Evolutionary conservation across 2,797 vertebrate genomes (phyloP), one percentile per base, ranked within the genome.

Genomic region (Nyctibius grandis): DNA sequence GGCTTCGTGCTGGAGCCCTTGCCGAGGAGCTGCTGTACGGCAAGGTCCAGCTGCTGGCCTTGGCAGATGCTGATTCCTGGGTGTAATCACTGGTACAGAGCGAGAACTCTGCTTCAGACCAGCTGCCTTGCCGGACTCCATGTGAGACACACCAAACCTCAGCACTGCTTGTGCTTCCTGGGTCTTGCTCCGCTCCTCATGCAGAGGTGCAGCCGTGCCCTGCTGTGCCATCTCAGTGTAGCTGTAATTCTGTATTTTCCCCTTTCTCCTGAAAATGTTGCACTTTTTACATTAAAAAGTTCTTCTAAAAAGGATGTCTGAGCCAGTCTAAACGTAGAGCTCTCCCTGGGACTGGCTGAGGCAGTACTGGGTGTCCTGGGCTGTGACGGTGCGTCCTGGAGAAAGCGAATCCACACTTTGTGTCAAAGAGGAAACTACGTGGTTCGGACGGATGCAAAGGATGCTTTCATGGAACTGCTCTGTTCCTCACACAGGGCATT

Each of bases 81-180:
- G 8, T 2, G 3, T 42, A 21, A 10, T 12, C 44, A 7, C 36
- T 40, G 29, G 23, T 14, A 40, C 42, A 40, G 74, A n/a, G 28
- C 2, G 4, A 44, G 67, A 78, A 12, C 48, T 34, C 23, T 16
- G 36, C 48, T 44, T 73, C 79, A 68, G 7, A 61, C 47, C 60
- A 22, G 1, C 16, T 19, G 47, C 73, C 67, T 77, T 2, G 4
- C 73, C 5, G 5, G 36, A 5, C 28, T 44, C 20, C 2, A 1
- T 8, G 36, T 16, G 12, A 12, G 36, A 34, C 23, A 31, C 29
- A 65, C 3, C 34, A 11, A 34, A 19, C 59, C 57, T 47, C 18
- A 20, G 34, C 16, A 2, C 64, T 44, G 64, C 54, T 31, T 9
- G 1, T 18, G 45, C 36, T 33, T 31, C 38, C 17, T 20, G 25